Evolutionary conservation across 2,888 invertebrate species (phyloP).

Genomic region (Salticus scenicus): DNA sequence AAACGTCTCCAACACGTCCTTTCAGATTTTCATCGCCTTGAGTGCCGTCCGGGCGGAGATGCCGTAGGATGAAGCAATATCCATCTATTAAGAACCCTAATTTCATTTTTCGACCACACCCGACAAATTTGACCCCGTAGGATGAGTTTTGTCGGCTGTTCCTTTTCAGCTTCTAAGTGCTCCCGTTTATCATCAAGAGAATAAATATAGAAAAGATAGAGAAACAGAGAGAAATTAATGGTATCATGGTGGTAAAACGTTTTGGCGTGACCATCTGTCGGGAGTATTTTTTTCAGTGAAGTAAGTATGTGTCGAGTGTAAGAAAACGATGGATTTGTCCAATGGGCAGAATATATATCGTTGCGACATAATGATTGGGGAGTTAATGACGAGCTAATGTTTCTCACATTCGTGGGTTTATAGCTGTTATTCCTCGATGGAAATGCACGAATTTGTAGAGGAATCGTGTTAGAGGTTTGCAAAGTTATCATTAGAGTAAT

Average conservation of each 20-base stretch:
- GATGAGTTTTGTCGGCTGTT: conserved; percentile 27
- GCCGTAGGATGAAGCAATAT: conserved; percentile 49
- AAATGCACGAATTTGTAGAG: too few species aligned
- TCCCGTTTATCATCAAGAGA: conserved; percentile 49
- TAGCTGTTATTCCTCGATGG: too few species aligned
- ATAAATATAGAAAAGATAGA: conserved; percentile 19
- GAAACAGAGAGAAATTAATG: conserved; percentile 28
- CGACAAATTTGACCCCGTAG: conserved; percentile 52
- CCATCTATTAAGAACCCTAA: conserved; percentile 48
- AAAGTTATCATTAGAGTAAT: too few species aligned
- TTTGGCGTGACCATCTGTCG: conserved; percentile 9
- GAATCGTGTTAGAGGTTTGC: too few species aligned
- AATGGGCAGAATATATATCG: not conserved
- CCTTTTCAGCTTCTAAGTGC: conserved; percentile 30
- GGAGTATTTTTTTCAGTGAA: not conserved
- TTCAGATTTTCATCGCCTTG: conserved; percentile 52
- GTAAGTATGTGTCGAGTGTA: conserved; percentile 13
- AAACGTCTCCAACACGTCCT: too few species aligned
- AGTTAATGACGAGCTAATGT: not conserved
- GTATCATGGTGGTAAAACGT: not conserved
- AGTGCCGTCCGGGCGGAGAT: conserved; percentile 17
- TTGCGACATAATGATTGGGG: not conserved
- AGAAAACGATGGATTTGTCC: not conserved
- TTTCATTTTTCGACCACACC: conserved; percentile 64
- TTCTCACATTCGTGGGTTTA: not conserved